These are phyloP conservation scores for Loris lydekkerianus DNA, from an alignment of 2,797 vertebrate genomes.

Conservation along the genomic window DNA sequence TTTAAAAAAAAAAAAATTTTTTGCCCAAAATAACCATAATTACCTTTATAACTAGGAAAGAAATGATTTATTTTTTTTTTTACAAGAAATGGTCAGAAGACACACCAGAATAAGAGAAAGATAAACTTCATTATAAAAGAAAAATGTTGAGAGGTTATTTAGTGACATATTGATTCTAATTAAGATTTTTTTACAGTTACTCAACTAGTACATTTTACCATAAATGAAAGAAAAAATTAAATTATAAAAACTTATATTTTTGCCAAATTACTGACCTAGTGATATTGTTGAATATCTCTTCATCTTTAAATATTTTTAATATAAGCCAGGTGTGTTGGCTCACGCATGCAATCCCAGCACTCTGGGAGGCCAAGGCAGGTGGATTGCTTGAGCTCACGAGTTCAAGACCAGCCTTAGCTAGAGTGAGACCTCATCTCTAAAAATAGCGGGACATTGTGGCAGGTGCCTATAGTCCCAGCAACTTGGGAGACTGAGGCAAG, in stretches of 20 bases:
- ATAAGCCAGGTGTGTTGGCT: too few relatives aligned
- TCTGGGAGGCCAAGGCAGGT: too few relatives aligned
- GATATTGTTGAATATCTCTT: neutral
- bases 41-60: constrained; percentile 8
- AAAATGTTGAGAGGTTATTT: constrained; percentile 62
- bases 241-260: neutral
- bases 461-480: too few relatives aligned
- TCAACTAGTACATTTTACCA: neutral
- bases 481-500: too few relatives aligned
- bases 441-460: too few relatives aligned
- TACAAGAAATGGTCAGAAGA: neutral
- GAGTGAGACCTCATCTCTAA: too few relatives aligned
- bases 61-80: neutral
- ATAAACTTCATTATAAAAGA: neutral
- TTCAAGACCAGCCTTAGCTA: too few relatives aligned
- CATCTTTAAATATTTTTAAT: neutral
- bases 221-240: constrained; percentile 30
- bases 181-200: constrained; percentile 11
- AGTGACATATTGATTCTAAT: constrained; percentile 50
- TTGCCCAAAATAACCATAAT: neutral
- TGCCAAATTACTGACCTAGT: constrained; percentile 35
- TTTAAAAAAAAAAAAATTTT: neutral
- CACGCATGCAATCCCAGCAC: too few relatives aligned
- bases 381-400: too few relatives aligned
- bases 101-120: neutral